Base-by-base conservation (phyloP, 2,888 invertebrate species). In the Silvanus unidentatus region DNA sequence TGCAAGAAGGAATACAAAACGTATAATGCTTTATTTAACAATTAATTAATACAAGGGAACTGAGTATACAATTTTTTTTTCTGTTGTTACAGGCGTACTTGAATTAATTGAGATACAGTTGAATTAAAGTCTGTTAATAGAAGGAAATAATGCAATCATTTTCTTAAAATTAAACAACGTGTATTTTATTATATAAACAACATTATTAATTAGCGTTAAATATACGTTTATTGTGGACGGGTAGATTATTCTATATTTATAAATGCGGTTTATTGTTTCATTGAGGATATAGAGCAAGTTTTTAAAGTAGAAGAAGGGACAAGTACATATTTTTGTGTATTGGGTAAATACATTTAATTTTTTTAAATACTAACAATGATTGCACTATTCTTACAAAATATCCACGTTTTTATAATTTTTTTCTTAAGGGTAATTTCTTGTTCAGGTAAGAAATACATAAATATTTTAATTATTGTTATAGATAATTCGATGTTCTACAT, bases 21-120 rank as follows among this genome's bases (percentile, higher is more conserved):
- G 44, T 44, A 44, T 44, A 44, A 44, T 44, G 35, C 37, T 44
- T 44, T 44, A 44, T 44, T 43, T 32, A 15, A 37, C 37, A 37
- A n/a, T 16, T 15, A 37, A 15, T 37, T 37, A 15, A 13, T 40
- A 43, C 16, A 36, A 37, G 3, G 9, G 10, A 4, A 34, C 34
- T 34, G n/a, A n/a, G n/a, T n/a, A n/a, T n/a, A n/a, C n/a, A n/a
- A n/a, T n/a, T n/a, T n/a, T n/a, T n/a, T n/a, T n/a, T n/a, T n/a
- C n/a, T n/a, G n/a, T n/a, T n/a, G 13, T 34, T 6, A 34, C 10
- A 9, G 13, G 14, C 14, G 13, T 37, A 37, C 6, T 35, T 15
- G 4, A 15, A 37, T 15, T 3, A 37, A 14, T 15, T 12, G 12
- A 11, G 3, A 37, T 15, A 37, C 32, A 32, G 32, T n/a, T n/a